Evolutionary conservation across 1,140 invertebrate genomes (phyloP).

Genomic region (Batillaria attramentaria): DNA sequence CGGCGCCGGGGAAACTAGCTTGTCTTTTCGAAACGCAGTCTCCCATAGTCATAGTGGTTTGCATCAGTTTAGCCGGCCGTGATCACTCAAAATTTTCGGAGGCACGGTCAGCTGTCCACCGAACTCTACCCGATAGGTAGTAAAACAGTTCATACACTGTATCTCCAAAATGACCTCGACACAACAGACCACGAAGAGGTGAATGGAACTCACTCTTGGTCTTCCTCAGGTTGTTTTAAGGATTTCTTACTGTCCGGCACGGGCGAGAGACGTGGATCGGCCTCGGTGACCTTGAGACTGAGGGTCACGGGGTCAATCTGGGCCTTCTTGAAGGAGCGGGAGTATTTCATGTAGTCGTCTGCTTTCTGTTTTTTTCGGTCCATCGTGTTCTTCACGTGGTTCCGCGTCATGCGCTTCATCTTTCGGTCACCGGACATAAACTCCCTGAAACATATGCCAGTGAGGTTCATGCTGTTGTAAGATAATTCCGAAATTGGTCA

Average conservation of each 20-base stretch:
- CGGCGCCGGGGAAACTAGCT: no score
- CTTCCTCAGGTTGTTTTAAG: neutral
- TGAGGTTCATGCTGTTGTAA: no score
- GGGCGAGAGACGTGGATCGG: neutral
- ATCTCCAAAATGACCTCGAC: no score
- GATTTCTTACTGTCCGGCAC: no score
- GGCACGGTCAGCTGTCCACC: neutral
- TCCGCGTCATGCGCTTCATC: conserved; percentile 52
- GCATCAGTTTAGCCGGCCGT: no score
- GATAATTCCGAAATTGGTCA: no score
- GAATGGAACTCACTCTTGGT: no score
- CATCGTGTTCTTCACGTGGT: conserved; percentile 34
- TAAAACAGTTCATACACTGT: neutral
- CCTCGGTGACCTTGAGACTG: conserved; percentile 40
- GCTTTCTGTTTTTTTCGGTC: neutral
- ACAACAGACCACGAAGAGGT: no score
- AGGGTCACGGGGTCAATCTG: conserved; percentile 47
- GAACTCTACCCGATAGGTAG: neutral
- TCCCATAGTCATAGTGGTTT: no score
- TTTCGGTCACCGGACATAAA: conserved; percentile 56
- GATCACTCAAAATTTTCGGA: neutral
- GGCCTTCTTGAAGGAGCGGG: conserved; percentile 53
- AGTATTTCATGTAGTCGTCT: conserved; percentile 47
- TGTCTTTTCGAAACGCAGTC: no score
- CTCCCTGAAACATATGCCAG: conserved; percentile 45